phyloP scores from a whole-genome alignment of 2,797 vertebrate genomes.

The Sebastiscus albofasciatus region DNA sequence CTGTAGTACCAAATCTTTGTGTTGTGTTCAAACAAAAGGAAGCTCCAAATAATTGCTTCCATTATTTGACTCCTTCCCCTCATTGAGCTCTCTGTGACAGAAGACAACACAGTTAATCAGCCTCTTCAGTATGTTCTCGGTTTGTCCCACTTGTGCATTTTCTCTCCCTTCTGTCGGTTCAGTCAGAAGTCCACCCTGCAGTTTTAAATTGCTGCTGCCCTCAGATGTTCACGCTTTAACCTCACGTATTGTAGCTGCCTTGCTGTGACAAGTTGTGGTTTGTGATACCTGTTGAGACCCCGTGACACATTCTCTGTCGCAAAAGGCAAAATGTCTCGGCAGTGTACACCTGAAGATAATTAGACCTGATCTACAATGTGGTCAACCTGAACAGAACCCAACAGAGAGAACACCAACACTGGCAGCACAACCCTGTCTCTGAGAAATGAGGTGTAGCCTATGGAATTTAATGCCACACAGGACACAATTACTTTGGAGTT shows the following conservation, averaged over 20 bases:
- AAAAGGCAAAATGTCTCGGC: neutral
- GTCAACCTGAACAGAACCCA: neutral
- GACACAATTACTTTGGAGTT: too few species aligned
- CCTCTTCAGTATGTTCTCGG: neutral
- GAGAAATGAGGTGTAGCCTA: neutral
- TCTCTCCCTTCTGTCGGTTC: neutral
- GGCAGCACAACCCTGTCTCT: neutral
- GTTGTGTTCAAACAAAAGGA: neutral
- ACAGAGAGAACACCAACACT: neutral
- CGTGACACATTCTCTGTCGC: neutral
- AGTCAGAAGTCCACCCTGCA: neutral
- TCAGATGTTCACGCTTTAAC: neutral
- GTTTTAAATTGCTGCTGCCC: neutral
- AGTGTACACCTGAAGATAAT: neutral
- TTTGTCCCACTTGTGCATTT: neutral
- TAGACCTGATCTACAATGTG: neutral
- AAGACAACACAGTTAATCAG: slow-evolving; percentile 5
- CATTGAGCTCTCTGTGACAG: slow-evolving; percentile 3
- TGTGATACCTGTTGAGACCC: neutral
- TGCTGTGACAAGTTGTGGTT: neutral
- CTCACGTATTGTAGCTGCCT: neutral
- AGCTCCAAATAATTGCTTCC: neutral
- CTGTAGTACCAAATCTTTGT: slow-evolving; percentile 21
- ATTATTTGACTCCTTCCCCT: slow-evolving; percentile 5
- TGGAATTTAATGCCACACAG: too few species aligned